phyloP scores from a whole-genome alignment of 1,140 invertebrate genomes.

The Aphelenchoides fujianensis region DNA sequence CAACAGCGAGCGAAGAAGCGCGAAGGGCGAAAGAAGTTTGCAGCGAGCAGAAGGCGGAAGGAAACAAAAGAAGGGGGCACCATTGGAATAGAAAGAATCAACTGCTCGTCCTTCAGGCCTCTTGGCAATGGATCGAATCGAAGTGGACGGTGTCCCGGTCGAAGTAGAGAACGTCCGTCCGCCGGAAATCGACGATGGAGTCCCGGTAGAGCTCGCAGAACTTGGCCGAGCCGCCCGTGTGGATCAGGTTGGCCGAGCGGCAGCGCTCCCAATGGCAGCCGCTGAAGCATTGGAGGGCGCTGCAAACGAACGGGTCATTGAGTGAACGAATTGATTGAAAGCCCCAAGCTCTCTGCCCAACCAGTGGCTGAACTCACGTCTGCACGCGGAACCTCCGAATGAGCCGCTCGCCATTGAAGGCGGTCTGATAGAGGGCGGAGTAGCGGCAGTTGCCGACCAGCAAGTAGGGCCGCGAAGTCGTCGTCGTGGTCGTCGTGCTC shows the following conservation, averaged over 20 bases:
- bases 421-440: too few species aligned
- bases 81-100: too few species aligned
- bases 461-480: too few species aligned
- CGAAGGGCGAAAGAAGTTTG: too few species aligned
- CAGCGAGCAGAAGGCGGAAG: too few species aligned
- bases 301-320: constrained; percentile 29
- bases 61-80: too few species aligned
- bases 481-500: too few species aligned
- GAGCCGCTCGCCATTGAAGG: too few species aligned
- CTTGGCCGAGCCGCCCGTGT: constrained; percentile 45
- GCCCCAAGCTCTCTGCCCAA: not conserved
- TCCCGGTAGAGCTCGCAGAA: constrained; percentile 56
- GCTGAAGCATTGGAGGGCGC: constrained; percentile 54
- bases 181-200: constrained; percentile 56
- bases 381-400: constrained; percentile 8
- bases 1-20: too few species aligned
- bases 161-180: constrained; percentile 55
- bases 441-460: too few species aligned
- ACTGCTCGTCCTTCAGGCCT: too few species aligned
- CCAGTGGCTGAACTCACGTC: constrained; percentile 3
- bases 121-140: constrained; percentile 57
- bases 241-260: constrained; percentile 59
- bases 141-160: constrained; percentile 57
- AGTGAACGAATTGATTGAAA: not conserved
- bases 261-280: constrained; percentile 51